These are phyloP conservation scores for Drosophila subsilvestris DNA, from an alignment of 2,888 invertebrate species.

Conservation along the genomic window DNA sequence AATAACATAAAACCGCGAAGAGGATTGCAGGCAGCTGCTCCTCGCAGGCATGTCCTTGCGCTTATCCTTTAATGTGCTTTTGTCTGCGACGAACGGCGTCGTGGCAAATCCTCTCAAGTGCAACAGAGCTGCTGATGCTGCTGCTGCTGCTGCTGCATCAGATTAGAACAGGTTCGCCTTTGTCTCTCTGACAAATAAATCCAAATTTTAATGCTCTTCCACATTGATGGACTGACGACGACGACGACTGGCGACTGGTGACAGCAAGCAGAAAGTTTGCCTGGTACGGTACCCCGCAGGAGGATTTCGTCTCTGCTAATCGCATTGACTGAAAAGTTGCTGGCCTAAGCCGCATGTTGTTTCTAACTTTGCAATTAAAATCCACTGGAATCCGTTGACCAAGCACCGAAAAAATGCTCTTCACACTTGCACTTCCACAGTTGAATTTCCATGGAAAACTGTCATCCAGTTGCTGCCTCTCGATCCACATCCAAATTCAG, in stretches of 20 bases:
- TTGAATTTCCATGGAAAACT: slow-evolving; percentile 41
- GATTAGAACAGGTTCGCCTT: slow-evolving; percentile 78
- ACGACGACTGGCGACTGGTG: too few species aligned
- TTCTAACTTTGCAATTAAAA: slow-evolving; percentile 77
- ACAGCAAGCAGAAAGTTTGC: slow-evolving; percentile 49
- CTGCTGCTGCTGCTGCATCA: slow-evolving; percentile 52
- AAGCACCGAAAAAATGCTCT: slow-evolving; percentile 38
- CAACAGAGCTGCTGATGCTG: slow-evolving; percentile 63
- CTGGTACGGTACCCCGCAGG: slow-evolving; percentile 30
- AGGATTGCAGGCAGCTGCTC: slow-evolving; percentile 48
- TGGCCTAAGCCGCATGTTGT: slow-evolving; percentile 67
- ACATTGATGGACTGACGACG: slow-evolving; percentile 12
- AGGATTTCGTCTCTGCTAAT: slow-evolving; percentile 51
- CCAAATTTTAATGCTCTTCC: slow-evolving; percentile 49
- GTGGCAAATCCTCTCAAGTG: slow-evolving; percentile 77
- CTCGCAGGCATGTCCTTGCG: slow-evolving; percentile 12
- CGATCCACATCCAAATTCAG: slow-evolving; percentile 5
- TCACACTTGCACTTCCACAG: slow-evolving; percentile 39
- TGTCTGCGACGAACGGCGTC: slow-evolving; percentile 58
- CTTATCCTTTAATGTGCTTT: slow-evolving; percentile 79
- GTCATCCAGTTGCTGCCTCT: slow-evolving; percentile 54
- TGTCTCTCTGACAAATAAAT: slow-evolving; percentile 60
- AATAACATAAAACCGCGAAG: slow-evolving; percentile 37
- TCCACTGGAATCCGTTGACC: slow-evolving; percentile 11
- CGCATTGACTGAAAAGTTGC: slow-evolving; percentile 72